Conservation (phyloP, 2,888 invertebrate genomes). For the Nysson spinosus region DNA sequence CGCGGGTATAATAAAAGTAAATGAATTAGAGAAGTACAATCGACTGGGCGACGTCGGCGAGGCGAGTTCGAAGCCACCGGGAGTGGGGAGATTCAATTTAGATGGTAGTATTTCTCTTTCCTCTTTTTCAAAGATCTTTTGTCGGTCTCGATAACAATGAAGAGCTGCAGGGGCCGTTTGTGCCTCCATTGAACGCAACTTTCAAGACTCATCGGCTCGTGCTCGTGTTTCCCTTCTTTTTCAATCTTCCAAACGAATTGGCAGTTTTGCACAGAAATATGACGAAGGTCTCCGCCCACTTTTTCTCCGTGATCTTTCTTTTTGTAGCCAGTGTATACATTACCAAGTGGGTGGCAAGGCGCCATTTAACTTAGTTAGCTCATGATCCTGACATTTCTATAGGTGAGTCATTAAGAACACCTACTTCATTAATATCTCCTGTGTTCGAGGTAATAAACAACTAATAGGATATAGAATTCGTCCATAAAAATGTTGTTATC, state of each 20-base stretch:
- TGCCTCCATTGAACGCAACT: slow-evolving; percentile 32
- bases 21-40: slow-evolving; percentile 36
- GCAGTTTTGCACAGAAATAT: slow-evolving; percentile 16
- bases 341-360: no score
- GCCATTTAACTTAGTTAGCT: no score
- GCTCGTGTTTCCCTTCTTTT: slow-evolving; percentile 17
- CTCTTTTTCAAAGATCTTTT: slow-evolving; percentile 44
- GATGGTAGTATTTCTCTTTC: slow-evolving; percentile 39
- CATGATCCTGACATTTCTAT: slow-evolving; percentile 43
- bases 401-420: no score
- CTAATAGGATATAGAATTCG: no score
- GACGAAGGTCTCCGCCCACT: slow-evolving; percentile 17
- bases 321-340: no score
- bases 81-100: slow-evolving; percentile 51
- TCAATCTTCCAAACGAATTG: slow-evolving; percentile 33
- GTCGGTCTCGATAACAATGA: slow-evolving; percentile 37
- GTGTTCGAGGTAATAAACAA: no score
- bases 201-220: slow-evolving; percentile 25
- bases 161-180: slow-evolving; percentile 30
- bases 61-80: not conserved
- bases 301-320: slow-evolving; percentile 25
- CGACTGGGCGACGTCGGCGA: slow-evolving; percentile 16
- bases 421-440: no score
- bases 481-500: no score
- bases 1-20: slow-evolving; percentile 38